Percentiles rank a stretch among this genome's conserved stretches.
phyloP scores from a whole-genome alignment of 2,888 invertebrate genomes.

The Beris morrisii region DNA sequence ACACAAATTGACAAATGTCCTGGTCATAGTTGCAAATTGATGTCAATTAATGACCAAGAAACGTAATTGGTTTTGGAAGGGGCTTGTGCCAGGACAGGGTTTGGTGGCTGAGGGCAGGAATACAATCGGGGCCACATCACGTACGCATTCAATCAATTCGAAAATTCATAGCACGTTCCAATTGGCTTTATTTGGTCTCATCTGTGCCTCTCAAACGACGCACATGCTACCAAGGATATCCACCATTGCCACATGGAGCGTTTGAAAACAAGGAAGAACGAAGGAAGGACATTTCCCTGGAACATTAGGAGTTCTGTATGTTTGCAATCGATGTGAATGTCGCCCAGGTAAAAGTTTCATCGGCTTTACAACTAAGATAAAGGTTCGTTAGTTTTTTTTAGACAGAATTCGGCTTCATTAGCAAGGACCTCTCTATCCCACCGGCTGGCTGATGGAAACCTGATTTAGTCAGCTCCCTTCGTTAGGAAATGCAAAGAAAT shows the following conservation, averaged over 20 bases:
- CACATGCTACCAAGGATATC: slow-evolving; percentile 24
- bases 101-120: neutral
- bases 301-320: neutral
- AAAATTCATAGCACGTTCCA: slow-evolving; percentile 37
- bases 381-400: slow-evolving; percentile 35
- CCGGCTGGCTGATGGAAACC: too few relatives aligned
- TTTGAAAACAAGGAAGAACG: neutral
- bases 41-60: slow-evolving; percentile 33
- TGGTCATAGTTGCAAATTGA: slow-evolving; percentile 32
- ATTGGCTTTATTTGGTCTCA: slow-evolving; percentile 39
- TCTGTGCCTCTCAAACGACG: slow-evolving; percentile 34
- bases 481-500: slow-evolving; percentile 14
- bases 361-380: slow-evolving; percentile 11
- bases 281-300: neutral
- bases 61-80: slow-evolving; percentile 27
- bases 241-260: slow-evolving; percentile 10
- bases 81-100: neutral
- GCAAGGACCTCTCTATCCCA: slow-evolving; percentile 8
- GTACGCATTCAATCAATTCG: slow-evolving; percentile 35
- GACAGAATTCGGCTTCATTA: slow-evolving; percentile 35
- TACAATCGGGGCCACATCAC: slow-evolving; percentile 30
- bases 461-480: slow-evolving; percentile 2
- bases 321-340: slow-evolving; percentile 4
- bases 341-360: slow-evolving; percentile 35
- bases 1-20: slow-evolving; percentile 30